These are phyloP conservation scores for Martes flavigula DNA, from an alignment of 2,797 vertebrate genomes.

Conservation along the genomic window DNA sequence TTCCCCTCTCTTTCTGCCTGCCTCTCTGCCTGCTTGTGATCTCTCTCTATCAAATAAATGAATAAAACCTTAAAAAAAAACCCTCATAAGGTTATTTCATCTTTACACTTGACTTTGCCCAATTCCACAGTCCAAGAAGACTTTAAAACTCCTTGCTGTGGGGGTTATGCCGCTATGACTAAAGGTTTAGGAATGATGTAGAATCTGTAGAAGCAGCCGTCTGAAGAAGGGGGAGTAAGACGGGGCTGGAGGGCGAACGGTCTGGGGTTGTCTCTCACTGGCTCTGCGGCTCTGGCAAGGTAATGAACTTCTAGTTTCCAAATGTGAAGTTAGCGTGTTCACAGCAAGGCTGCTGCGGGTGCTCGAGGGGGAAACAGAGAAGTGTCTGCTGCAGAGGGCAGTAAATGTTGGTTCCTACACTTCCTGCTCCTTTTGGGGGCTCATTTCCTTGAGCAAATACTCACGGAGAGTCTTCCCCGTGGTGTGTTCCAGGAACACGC, in stretches of 20 bases:
- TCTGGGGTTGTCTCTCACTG: neutral
- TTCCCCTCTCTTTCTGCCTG: too few species aligned
- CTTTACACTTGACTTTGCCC: neutral
- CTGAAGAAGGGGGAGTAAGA: neutral
- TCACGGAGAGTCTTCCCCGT: neutral
- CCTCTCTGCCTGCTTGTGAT: too few species aligned
- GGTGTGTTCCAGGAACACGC: neutral
- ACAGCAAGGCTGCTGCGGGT: neutral
- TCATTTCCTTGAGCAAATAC: neutral
- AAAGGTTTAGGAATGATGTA: neutral
- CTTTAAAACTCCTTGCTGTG: neutral
- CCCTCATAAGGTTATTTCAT: neutral
- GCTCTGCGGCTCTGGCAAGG: neutral
- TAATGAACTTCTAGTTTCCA: neutral
- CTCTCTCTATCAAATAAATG: too few species aligned
- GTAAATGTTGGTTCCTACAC: neutral
- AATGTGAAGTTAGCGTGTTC: neutral
- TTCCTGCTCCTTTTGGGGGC: neutral
- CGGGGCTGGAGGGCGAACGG: neutral
- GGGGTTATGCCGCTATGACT: neutral
- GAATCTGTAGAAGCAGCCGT: neutral
- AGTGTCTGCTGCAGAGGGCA: accelerated
- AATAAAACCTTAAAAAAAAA: neutral
- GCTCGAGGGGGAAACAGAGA: neutral
- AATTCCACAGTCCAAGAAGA: neutral